These are phyloP conservation scores for Hetaerina titia DNA, from an alignment of 2,888 invertebrate genomes.

Conservation along the genomic window DNA sequence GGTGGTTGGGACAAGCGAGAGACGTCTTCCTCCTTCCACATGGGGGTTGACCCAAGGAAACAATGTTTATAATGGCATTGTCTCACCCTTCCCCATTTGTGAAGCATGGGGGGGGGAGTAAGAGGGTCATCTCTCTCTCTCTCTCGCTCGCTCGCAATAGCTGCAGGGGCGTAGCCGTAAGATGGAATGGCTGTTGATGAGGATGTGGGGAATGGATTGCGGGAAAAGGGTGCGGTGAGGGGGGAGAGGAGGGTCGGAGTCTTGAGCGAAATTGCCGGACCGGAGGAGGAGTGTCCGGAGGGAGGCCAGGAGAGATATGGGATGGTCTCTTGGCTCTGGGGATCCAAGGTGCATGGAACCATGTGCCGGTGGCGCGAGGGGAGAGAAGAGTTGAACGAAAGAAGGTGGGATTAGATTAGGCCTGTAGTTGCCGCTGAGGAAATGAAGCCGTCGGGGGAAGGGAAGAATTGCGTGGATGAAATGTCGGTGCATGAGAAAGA, in stretches of 20 bases:
- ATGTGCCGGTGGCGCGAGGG: neutral
- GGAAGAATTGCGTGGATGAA: neutral
- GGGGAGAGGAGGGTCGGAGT: neutral
- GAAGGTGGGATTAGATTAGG: slow-evolving; percentile 29
- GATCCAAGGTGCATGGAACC: neutral
- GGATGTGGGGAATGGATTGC: neutral
- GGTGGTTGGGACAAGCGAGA: neutral
- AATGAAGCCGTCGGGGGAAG: neutral
- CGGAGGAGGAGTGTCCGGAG: neutral
- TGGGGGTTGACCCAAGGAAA: neutral
- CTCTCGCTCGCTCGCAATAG: neutral
- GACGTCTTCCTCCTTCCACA: neutral
- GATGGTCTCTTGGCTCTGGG: neutral
- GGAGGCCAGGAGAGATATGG: neutral
- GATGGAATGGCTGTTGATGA: slow-evolving; percentile 29
- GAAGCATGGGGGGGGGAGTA: too few relatives aligned
- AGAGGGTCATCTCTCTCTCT: too few relatives aligned
- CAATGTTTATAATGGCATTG: slow-evolving; percentile 58
- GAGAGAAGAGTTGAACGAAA: neutral
- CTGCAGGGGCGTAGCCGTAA: neutral
- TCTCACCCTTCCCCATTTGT: neutral
- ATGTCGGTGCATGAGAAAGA: neutral
- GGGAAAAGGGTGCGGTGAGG: neutral
- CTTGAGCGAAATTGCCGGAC: neutral
- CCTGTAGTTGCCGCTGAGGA: neutral